Percentiles rank a stretch among this genome's conserved stretches.
Conservation (phyloP, 2,888 invertebrate species). For the Parnassius apollo region DNA sequence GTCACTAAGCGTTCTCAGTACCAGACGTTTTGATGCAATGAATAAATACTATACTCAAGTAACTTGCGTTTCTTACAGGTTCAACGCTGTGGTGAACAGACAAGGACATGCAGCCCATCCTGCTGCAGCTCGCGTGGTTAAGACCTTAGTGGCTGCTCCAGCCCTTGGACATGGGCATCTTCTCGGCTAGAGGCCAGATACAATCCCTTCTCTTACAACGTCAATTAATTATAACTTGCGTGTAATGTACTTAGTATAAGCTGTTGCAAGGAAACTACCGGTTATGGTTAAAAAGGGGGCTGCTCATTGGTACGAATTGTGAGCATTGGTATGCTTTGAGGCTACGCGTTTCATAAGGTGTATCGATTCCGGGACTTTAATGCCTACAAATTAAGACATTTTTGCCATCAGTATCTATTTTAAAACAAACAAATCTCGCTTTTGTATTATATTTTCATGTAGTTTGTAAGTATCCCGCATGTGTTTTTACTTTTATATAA, state of each 20-base stretch:
- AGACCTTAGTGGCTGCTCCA: slow-evolving; percentile 52
- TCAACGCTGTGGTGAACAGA: slow-evolving; percentile 82
- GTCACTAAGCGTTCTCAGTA: too few relatives aligned
- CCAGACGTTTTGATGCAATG: too few relatives aligned
- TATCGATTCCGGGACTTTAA: slow-evolving; percentile 56
- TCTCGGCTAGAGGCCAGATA: slow-evolving; percentile 50
- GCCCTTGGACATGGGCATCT: slow-evolving; percentile 59
- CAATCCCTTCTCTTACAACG: slow-evolving; percentile 38
- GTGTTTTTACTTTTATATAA: slow-evolving; percentile 44
- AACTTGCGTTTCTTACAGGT: slow-evolving; percentile 54
- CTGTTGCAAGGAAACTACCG: slow-evolving; percentile 48
- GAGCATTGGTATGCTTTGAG: slow-evolving; percentile 37
- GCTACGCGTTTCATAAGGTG: slow-evolving; percentile 71
- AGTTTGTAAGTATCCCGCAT: slow-evolving; percentile 60
- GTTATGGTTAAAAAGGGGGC: slow-evolving; percentile 42
- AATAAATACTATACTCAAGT: too few relatives aligned
- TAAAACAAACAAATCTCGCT: slow-evolving; percentile 38
- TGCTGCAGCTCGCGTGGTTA: slow-evolving; percentile 45
- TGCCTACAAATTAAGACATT: slow-evolving; percentile 55
- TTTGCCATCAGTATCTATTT: slow-evolving; percentile 34
- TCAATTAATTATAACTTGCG: slow-evolving; percentile 62
- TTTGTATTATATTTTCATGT: slow-evolving; percentile 75
- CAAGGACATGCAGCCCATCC: slow-evolving; percentile 80
- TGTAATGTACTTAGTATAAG: slow-evolving; percentile 55
- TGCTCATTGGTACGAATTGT: slow-evolving; percentile 21